Base-by-base conservation (phyloP, 2,113 vertebrate species). In the Gymnogyps californianus region DNA sequence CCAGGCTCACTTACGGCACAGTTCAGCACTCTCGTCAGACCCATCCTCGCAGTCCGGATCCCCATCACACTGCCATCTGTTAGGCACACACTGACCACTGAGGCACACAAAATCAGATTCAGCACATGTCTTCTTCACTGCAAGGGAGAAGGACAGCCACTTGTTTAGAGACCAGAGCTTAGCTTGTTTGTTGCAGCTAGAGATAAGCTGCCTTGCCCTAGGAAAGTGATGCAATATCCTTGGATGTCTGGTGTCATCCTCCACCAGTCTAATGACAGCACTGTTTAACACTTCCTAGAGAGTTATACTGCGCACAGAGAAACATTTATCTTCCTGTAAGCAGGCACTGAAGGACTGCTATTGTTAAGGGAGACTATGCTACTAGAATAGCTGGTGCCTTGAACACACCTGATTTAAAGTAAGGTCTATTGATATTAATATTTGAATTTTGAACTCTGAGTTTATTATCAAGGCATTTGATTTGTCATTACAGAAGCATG, bases 21-120 rank as follows among this genome's bases (percentile, higher is more conserved):
- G 98, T 34, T 99, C 99, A 2, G 98, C 72, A 79, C 98, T 99
- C 97, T 99, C 99, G 1, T 99, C 99, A 3, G 99, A 99, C 6
- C 98, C 99, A 21, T 99, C 99, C 90, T 99, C 99, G 3, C 99
- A 99, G 97, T 99, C 99, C 0, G 99, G 98, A 76, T 99, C 99
- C 4, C 99, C 99, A 12, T 99, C 99, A 80, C 99, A 99, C 86
- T 99, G 99, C 99, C 99, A 99, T 20, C 99, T 98, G 97, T 98
- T 99, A 4, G 99, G 99, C 69, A 99, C 97, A 92, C 99, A 99
- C 42, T 99, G 99, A 28, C 99, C 99, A 54, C 98, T 99, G 71
- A 62, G 89, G 95, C 99, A 99, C 38, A 99, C 99, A 44, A 99
- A 99, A 91, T 99, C 99, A 57, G 97, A 91, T 46, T 98, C 98